These are phyloP conservation scores for Bubo bubo DNA, from an alignment of 2,113 vertebrate genomes.

Conservation along the genomic window DNA sequence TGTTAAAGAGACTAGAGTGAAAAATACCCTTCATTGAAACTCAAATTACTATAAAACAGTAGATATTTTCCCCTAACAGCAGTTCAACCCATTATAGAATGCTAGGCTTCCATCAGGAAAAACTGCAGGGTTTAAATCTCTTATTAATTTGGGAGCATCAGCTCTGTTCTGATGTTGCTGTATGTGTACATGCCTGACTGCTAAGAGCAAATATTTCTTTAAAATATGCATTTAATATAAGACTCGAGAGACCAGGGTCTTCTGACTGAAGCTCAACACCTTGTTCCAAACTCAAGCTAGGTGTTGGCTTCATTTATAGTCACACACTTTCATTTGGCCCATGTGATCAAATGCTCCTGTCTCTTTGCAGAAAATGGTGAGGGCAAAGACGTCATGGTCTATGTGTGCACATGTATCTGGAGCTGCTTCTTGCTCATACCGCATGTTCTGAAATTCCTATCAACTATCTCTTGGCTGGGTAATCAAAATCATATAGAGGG, in stretches of 20 bases:
- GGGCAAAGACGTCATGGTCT: not conserved
- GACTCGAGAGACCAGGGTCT: not conserved
- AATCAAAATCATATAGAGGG: not conserved
- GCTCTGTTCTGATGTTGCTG: not conserved
- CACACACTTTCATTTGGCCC: not conserved
- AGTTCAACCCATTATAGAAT: not conserved
- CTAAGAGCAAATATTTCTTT: not conserved
- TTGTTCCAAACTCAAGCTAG: not conserved
- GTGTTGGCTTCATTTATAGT: not conserved
- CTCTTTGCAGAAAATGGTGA: not conserved
- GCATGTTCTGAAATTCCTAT: not conserved
- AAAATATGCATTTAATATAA: not conserved
- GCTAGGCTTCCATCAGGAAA: not conserved
- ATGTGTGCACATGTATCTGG: not conserved
- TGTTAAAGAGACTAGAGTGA: not conserved
- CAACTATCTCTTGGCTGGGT: not conserved
- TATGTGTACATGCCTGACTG: not conserved
- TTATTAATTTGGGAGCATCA: not conserved
- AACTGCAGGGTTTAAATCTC: not conserved
- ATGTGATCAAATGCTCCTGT: fast-evolving
- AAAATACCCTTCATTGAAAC: conserved; percentile 8
- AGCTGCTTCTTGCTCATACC: not conserved
- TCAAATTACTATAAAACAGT: not conserved
- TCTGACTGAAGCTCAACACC: not conserved
- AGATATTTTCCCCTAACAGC: conserved; percentile 1